Conservation (phyloP, 2,888 invertebrate genomes). For the Euspilapteryx auroguttella region DNA sequence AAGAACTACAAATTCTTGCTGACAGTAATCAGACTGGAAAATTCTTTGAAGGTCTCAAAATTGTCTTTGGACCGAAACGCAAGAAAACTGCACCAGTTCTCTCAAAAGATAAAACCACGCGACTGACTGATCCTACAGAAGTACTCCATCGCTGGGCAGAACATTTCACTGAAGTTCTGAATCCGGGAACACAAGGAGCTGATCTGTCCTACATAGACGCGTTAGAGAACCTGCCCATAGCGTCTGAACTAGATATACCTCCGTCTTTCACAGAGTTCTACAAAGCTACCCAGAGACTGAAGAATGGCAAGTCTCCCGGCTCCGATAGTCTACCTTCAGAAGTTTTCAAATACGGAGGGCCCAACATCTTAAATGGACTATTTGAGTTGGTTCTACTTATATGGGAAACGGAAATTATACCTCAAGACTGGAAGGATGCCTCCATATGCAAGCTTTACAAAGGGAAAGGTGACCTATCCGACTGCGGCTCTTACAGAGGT, state of each 20-base stretch:
- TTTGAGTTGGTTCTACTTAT: neutral
- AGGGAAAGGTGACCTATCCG: constrained; percentile 4
- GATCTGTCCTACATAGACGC: constrained; percentile 4
- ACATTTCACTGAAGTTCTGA: constrained; percentile 8
- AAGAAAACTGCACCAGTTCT: neutral
- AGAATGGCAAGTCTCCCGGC: neutral
- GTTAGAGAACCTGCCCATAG: neutral
- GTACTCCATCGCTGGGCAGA: constrained; percentile 8
- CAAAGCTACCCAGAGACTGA: neutral
- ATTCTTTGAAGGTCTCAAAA: constrained; percentile 6
- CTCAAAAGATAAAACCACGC: constrained; percentile 1
- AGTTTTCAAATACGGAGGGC: constrained; percentile 4
- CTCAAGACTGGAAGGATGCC: constrained; percentile 1
- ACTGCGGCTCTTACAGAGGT: constrained; percentile 9
- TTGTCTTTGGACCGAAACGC: constrained; percentile 1
- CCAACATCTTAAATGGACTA: neutral
- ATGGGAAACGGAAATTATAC: neutral
- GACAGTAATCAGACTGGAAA: constrained; percentile 7
- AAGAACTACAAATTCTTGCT: constrained; percentile 6
- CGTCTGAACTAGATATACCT: neutral
- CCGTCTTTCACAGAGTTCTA: neutral
- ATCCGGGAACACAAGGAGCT: constrained; percentile 6
- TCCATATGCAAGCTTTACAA: neutral
- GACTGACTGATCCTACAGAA: constrained; percentile 4
- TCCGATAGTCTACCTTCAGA: constrained; percentile 7